Percentiles rank a stretch among this genome's conserved stretches.
Evolutionary conservation across 2,113 vertebrate species (phyloP).

Genomic region (Eidolon helvum): DNA sequence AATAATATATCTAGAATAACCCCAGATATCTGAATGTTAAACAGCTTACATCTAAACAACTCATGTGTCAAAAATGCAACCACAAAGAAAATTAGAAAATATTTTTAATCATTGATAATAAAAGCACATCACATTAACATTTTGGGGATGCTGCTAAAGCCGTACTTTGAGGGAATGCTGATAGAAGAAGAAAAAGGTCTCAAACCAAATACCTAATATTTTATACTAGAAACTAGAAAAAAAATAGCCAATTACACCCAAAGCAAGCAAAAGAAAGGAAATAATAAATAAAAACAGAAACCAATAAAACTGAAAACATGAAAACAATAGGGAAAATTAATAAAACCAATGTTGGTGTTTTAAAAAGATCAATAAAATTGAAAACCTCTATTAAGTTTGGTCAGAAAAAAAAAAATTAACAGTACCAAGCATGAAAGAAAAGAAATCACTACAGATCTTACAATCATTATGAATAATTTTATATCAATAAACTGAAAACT

Average conservation of each 20-base stretch:
- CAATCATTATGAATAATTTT: not conserved
- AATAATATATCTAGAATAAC: not conserved
- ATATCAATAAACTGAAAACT: not conserved
- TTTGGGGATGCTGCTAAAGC: not conserved
- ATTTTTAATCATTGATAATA: not conserved
- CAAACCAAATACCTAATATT: not conserved
- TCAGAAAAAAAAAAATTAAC: not conserved
- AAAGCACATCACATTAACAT: not conserved
- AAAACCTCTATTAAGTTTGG: not conserved
- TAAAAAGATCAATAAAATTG: not conserved
- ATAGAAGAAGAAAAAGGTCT: not conserved
- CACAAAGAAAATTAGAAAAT: not conserved
- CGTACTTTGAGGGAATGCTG: not conserved
- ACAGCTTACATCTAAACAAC: not conserved
- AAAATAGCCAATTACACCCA: not conserved
- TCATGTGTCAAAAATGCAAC: not conserved
- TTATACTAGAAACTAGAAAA: slow-evolving; percentile 1
- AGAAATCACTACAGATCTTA: not conserved
- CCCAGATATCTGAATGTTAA: not conserved
- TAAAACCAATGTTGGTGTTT: not conserved
- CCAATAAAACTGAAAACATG: not conserved
- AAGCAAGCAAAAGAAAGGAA: not conserved
- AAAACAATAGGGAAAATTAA: not conserved
- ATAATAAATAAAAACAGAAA: not conserved
- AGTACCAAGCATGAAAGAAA: not conserved